Conservation (phyloP, 2,797 vertebrate genomes). For the Petrocephalus sullivani region DNA sequence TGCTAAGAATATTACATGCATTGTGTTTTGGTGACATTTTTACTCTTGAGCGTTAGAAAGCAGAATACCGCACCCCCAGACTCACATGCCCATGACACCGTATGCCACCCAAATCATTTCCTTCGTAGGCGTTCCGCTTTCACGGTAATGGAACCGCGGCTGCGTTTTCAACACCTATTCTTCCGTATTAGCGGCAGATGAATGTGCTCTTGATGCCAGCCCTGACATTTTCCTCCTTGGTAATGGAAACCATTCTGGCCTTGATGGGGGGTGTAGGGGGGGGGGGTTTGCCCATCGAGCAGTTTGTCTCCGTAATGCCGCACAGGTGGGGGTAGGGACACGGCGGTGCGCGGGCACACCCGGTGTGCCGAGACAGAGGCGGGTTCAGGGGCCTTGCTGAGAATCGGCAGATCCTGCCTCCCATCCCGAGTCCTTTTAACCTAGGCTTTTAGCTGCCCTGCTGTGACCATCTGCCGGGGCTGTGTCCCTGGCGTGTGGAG, state of each 20-base stretch:
- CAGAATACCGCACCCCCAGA: background rate
- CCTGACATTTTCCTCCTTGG: slow-evolving; percentile 13
- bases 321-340: background rate
- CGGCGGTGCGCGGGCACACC: background rate
- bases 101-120: background rate
- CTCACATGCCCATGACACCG: background rate
- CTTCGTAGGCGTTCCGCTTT: background rate
- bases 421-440: slow-evolving; percentile 26
- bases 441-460: slow-evolving; percentile 24
- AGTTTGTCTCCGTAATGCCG: slow-evolving; percentile 4
- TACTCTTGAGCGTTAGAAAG: background rate
- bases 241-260: background rate
- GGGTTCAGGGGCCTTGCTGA: background rate
- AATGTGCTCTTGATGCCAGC: background rate
- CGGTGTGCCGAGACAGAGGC: background rate
- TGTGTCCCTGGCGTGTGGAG: background rate
- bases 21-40: background rate
- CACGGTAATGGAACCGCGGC: background rate
- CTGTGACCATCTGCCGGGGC: slow-evolving; percentile 33
- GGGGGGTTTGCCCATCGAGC: background rate
- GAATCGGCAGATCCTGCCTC: slow-evolving; percentile 1
- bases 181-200: background rate
- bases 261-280: background rate
- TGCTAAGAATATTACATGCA: background rate
- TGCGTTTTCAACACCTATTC: background rate